phyloP scores from a whole-genome alignment of 2,797 vertebrate species.

The Scarus forsteni region DNA sequence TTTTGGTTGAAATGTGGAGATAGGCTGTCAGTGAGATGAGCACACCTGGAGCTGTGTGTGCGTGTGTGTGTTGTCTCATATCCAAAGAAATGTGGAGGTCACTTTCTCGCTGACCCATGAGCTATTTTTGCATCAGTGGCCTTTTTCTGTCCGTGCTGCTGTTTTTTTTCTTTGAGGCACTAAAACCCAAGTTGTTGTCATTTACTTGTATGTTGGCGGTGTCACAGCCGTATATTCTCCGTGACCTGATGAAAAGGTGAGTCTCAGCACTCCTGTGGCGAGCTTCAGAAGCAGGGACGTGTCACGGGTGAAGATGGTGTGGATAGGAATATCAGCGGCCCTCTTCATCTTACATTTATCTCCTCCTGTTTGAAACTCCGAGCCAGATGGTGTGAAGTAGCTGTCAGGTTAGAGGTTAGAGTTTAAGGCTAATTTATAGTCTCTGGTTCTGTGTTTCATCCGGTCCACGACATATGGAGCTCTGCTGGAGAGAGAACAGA shows the following conservation, averaged over 20 bases:
- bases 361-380: background rate
- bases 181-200: background rate
- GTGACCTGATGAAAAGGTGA: background rate
- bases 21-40: conserved; percentile 17
- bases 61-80: conserved; percentile 10
- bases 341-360: conserved; percentile 8
- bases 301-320: background rate
- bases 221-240: background rate
- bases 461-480: conserved; percentile 43
- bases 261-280: background rate
- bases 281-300: background rate
- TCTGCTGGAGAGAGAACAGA: conserved; percentile 25
- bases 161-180: background rate
- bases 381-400: conserved; percentile 45
- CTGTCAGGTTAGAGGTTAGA: conserved; percentile 43
- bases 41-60: conserved; percentile 13
- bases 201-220: background rate
- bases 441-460: conserved; percentile 45
- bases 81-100: conserved; percentile 32
- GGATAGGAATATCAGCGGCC: background rate
- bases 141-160: background rate
- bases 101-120: conserved; percentile 31
- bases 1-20: conserved; percentile 32
- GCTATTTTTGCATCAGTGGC: conserved; percentile 8
- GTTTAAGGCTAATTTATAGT: conserved; percentile 54